These are phyloP conservation scores for Cossypha caffra DNA, from an alignment of 2,797 vertebrate genomes.

Conservation along the genomic window DNA sequence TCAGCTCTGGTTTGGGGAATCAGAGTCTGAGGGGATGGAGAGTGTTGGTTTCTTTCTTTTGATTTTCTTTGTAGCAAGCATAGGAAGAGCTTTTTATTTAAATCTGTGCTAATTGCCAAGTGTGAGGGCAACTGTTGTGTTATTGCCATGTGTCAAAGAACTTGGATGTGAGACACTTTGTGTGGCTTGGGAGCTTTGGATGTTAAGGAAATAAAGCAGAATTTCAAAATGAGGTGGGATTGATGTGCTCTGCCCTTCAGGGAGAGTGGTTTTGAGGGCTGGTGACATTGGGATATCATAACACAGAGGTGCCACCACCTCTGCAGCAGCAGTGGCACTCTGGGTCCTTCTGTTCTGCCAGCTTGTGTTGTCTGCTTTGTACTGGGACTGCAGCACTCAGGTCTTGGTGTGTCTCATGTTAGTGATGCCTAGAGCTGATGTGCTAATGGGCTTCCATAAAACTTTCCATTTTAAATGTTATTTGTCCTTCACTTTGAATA, in stretches of 20 bases:
- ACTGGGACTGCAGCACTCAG: neutral
- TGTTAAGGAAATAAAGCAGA: neutral
- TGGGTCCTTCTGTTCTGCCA: neutral
- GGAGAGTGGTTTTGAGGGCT: neutral
- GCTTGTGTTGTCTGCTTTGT: neutral
- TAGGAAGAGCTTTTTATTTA: neutral
- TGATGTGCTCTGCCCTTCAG: neutral
- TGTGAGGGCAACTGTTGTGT: neutral
- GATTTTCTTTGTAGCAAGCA: neutral
- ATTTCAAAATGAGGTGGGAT: neutral
- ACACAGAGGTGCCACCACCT: neutral
- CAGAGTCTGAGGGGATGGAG: neutral
- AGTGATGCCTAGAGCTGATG: neutral
- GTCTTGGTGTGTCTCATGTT: neutral
- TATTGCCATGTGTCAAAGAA: neutral
- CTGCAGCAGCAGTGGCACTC: neutral
- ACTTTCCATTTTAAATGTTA: neutral
- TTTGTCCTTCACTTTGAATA: constrained; percentile 56
- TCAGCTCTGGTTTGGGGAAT: neutral
- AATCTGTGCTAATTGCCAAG: neutral
- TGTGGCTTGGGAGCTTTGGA: neutral
- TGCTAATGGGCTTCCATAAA: neutral
- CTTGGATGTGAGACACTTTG: neutral
- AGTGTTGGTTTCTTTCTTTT: neutral
- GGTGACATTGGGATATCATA: neutral